Evolutionary conservation across 2,113 vertebrate genomes (phyloP).

Genomic region (Grammomys dolichurus): DNA sequence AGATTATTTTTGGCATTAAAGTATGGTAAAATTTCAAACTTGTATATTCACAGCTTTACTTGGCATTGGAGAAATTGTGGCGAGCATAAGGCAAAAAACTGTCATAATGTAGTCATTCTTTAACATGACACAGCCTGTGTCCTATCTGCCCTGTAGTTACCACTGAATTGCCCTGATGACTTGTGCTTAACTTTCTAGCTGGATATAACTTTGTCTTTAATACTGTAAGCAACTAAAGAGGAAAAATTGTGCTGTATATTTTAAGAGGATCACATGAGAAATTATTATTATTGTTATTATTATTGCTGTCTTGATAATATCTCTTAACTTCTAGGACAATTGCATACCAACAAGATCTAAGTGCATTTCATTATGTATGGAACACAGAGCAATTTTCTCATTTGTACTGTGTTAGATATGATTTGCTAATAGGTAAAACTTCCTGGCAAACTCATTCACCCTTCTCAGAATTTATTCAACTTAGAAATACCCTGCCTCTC

Average conservation of each 20-base stretch:
- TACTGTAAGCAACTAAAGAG: background rate
- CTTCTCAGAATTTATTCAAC: background rate
- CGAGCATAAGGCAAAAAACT: constrained; percentile 62
- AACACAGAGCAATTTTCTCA: background rate
- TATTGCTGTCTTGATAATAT: background rate
- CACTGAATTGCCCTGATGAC: background rate
- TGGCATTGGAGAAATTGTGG: constrained; percentile 70
- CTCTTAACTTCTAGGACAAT: background rate
- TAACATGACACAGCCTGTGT: constrained; percentile 29
- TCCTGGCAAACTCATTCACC: background rate
- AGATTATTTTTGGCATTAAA: constrained; percentile 73
- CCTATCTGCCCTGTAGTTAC: background rate
- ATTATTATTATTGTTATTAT: background rate
- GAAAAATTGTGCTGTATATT: background rate
- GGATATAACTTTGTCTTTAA: no score
- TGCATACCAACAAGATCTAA: background rate
- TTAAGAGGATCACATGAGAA: background rate
- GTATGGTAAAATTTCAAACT: constrained; percentile 65
- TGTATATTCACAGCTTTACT: constrained; percentile 77
- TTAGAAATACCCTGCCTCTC: background rate
- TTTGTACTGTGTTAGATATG: background rate
- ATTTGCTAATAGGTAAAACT: background rate
- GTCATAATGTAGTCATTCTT: constrained; percentile 38
- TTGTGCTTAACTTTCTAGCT: background rate
- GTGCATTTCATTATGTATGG: background rate